Evolutionary conservation across 2,113 vertebrate genomes (phyloP).

Genomic region (Panthera uncia): DNA sequence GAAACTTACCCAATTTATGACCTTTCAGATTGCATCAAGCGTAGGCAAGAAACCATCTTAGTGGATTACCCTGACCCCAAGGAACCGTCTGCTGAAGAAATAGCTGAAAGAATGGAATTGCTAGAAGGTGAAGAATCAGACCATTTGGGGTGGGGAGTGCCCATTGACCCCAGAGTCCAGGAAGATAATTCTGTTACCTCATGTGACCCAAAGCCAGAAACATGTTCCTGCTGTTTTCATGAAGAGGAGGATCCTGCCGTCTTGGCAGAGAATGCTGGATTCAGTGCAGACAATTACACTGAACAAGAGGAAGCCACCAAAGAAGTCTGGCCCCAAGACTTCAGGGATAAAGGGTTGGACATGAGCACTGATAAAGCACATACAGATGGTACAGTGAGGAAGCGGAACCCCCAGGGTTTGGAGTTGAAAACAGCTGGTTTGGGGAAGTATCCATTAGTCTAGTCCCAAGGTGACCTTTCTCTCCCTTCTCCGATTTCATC

Average conservation of each 20-base stretch:
- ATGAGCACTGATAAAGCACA: conserved; percentile 28
- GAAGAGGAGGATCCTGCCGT: conserved; percentile 87
- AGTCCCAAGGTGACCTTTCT: conserved; percentile 12
- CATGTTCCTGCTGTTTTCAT: conserved; percentile 77
- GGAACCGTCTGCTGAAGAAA: conserved; percentile 92
- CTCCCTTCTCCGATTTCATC: conserved; percentile 14
- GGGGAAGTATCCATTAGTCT: conserved; percentile 26
- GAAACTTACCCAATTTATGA: conserved; percentile 92
- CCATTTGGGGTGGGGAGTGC: conserved; percentile 67
- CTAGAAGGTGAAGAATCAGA: conserved; percentile 82
- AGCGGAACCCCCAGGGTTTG: conserved; percentile 82
- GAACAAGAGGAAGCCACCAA: conserved; percentile 85
- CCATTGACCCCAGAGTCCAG: conserved; percentile 49
- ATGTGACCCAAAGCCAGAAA: conserved; percentile 82
- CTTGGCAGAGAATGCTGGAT: conserved; percentile 89
- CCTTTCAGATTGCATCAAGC: conserved; percentile 76
- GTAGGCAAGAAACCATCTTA: conserved; percentile 82
- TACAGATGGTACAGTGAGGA: conserved; percentile 82
- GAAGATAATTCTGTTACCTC: conserved; percentile 48
- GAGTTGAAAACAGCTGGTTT: conserved; percentile 57
- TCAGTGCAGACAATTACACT: conserved; percentile 82
- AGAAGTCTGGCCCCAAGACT: conserved; percentile 69
- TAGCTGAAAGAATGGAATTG: conserved; percentile 92
- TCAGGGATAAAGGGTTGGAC: conserved; percentile 45
- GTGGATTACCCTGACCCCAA: conserved; percentile 83